Base-by-base conservation (phyloP, 2,797 vertebrate genomes). In the Girardinus metallicus region DNA sequence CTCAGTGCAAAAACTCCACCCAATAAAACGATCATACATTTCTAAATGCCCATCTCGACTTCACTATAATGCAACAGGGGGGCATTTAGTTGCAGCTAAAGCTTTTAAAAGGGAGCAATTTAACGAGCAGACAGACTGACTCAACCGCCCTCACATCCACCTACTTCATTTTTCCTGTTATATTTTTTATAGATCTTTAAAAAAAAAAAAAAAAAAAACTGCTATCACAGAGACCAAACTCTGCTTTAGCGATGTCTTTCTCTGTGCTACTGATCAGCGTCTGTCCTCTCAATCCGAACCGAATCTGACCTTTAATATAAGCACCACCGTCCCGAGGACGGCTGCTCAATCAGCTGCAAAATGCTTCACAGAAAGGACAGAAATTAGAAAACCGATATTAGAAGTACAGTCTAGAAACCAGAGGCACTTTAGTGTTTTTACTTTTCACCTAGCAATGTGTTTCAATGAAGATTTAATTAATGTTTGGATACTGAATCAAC, bases 71-170 rank as follows among this genome's bases (percentile, higher is more conserved):
- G 74, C 80, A 78, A 80, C 16, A n/a, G 15, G 57, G 57, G 84
- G 78, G 23, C 10, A 3, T 72, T 73, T 51, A 60, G 1, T 75
- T 49, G 70, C 66, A 72, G 70, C 73, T 43, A 75, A 75, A 84
- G 78, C 85, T 87, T 87, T 86, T 83, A 80, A 73, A 78, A 13
- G 49, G 43, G 47, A 66, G 64, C 51, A 39, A 81, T 57, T 77
- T 70, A 79, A 60, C 51, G 10, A 74, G 43, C 76, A 68, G 75
- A 70, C 43, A 55, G 62, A 64, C 78, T 85, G 87, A 85, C 71
- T 86, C 86, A 85, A 66, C 85, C 82, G 29, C 86, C 80, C 76
- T 78, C 84, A 76, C 31, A 49, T 44, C 60, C 43, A 74, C 78
- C 81, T 79, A 62, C 49, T 78, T 75, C 77, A 29, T 51, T 71